Percentiles rank a stretch among this genome's conserved stretches.
Conservation (phyloP, 2,888 invertebrate genomes). For the Cepaea hortensis region DNA sequence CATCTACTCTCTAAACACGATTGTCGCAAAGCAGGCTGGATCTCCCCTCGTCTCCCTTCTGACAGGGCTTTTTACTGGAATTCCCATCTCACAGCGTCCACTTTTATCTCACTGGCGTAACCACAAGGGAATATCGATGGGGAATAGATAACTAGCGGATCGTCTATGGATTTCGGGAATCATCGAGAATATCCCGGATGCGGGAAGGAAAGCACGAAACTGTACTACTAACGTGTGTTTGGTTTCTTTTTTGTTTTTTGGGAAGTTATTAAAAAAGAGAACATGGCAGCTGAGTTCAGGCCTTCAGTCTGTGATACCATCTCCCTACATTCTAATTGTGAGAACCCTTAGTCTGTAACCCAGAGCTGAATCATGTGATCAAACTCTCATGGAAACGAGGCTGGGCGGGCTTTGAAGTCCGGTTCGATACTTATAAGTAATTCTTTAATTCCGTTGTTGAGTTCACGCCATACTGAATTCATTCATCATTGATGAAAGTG, state of each 20-base stretch:
- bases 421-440: slow-evolving; percentile 54
- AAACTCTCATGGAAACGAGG: not conserved
- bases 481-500: slow-evolving; percentile 36
- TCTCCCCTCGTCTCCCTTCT: slow-evolving; percentile 4
- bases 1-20: not conserved
- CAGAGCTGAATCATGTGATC: not conserved
- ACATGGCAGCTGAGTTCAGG: not conserved
- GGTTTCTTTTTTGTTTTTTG: not conserved
- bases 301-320: not conserved
- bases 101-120: slow-evolving; percentile 29
- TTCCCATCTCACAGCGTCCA: not conserved
- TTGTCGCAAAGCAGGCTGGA: not conserved
- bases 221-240: not conserved
- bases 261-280: too few relatives aligned
- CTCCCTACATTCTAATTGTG: slow-evolving; percentile 15
- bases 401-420: slow-evolving; percentile 45
- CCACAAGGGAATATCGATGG: slow-evolving; percentile 27
- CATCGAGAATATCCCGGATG: not conserved
- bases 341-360: not conserved
- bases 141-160: not conserved
- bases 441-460: slow-evolving; percentile 55
- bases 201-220: not conserved
- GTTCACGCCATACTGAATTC: slow-evolving; percentile 37
- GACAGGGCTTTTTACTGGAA: slow-evolving; percentile 23
- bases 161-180: not conserved